phyloP scores from a whole-genome alignment of 1,140 invertebrate species.

The Samia ricini region DNA sequence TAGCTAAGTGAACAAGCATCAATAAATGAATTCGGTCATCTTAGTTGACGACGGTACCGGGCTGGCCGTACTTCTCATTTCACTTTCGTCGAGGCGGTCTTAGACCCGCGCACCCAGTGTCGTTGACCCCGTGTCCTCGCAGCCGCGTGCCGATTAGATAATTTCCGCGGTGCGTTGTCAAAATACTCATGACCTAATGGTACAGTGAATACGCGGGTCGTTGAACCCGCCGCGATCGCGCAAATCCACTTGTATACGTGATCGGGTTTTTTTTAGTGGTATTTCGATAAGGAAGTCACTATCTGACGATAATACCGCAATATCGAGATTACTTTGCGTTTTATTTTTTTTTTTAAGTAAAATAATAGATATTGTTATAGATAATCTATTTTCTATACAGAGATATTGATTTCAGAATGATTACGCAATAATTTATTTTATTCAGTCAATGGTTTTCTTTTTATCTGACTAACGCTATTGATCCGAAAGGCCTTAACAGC shows the following conservation, averaged over 20 bases:
- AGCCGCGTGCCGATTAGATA: constrained; percentile 74
- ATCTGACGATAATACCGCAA: constrained; percentile 47
- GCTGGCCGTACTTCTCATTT: constrained; percentile 46
- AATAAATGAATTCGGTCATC: constrained; percentile 45
- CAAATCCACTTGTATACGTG: constrained; percentile 46
- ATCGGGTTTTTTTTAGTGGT: constrained; percentile 34
- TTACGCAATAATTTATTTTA: neutral
- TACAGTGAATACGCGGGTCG: constrained; percentile 68
- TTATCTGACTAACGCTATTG: too few species aligned
- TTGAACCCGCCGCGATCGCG: constrained; percentile 51
- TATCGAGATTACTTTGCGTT: constrained; percentile 23
- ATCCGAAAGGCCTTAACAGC: too few species aligned
- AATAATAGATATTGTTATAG: neutral
- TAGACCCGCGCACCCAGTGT: constrained; percentile 50
- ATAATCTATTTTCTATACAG: constrained; percentile 3
- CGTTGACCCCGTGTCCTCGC: constrained; percentile 66
- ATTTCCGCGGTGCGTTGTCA: constrained; percentile 75
- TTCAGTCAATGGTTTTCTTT: neutral
- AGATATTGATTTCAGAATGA: neutral
- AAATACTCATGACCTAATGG: constrained; percentile 76
- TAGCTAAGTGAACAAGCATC: constrained; percentile 14
- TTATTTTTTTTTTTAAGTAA: neutral
- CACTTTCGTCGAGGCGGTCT: constrained; percentile 63
- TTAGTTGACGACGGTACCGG: constrained; percentile 32
- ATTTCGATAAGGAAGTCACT: constrained; percentile 43